Evolutionary conservation across 2,797 vertebrate genomes (phyloP).

Genomic region (Diglossa cyanea): DNA sequence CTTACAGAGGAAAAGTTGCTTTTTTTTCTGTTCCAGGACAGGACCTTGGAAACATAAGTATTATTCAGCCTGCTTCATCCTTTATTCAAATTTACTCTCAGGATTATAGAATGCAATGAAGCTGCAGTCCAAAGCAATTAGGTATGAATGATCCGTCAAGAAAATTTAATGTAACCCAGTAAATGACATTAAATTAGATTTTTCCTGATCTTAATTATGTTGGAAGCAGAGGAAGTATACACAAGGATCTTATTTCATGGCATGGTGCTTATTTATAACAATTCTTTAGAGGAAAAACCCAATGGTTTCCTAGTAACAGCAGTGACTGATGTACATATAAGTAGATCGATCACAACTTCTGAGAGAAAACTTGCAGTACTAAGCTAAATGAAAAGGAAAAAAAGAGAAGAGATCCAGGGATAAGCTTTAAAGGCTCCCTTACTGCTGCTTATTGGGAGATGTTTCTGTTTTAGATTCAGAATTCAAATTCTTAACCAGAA

Average conservation of each 20-base stretch:
- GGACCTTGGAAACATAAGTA: background rate
- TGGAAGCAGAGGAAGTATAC: slow-evolving; percentile 29
- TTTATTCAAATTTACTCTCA: slow-evolving; percentile 27
- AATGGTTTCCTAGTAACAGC: slow-evolving; percentile 53
- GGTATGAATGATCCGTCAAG: slow-evolving; percentile 39
- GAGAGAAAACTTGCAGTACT: slow-evolving; percentile 18
- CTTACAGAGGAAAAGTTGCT: background rate
- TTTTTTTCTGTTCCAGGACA: background rate
- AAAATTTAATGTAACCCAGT: slow-evolving; percentile 46
- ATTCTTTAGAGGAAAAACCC: slow-evolving; percentile 38
- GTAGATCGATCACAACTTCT: slow-evolving; percentile 42
- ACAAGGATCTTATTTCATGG: slow-evolving; percentile 11
- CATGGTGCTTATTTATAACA: slow-evolving; percentile 30
- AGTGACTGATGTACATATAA: slow-evolving; percentile 35
- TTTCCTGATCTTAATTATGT: slow-evolving; percentile 53
- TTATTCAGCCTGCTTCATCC: background rate
- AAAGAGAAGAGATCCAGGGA: background rate
- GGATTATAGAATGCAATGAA: slow-evolving; percentile 5
- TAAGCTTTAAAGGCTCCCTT: background rate
- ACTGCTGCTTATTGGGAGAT: background rate
- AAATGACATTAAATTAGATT: slow-evolving; percentile 44
- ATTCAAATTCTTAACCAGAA: slow-evolving; percentile 5
- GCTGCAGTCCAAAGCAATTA: slow-evolving; percentile 28
- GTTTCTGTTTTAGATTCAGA: background rate
- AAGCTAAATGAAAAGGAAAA: slow-evolving; percentile 6